These are phyloP conservation scores for Ischnura elegans DNA, from an alignment of 2,888 invertebrate genomes.

Conservation along the genomic window DNA sequence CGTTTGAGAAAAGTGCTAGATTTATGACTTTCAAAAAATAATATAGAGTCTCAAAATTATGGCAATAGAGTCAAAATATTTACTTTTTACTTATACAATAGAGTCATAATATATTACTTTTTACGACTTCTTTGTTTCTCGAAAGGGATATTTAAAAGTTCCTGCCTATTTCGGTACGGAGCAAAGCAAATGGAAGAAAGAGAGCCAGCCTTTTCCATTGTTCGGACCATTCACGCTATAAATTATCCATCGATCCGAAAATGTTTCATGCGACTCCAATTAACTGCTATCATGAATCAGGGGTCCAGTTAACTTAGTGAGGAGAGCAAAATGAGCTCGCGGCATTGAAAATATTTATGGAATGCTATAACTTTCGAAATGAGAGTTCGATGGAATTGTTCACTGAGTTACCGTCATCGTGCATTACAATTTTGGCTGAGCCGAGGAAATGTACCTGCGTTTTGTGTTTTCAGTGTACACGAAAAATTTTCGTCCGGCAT, in stretches of 20 bases:
- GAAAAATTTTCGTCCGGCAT: neutral
- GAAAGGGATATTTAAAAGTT: neutral
- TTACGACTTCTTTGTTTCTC: neutral
- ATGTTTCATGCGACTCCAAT: constrained; percentile 1
- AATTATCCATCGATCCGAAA: constrained; percentile 6
- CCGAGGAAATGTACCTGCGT: neutral
- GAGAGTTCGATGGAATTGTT: neutral
- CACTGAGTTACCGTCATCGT: neutral
- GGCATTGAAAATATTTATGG: neutral
- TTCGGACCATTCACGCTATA: neutral
- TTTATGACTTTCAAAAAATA: too few relatives aligned
- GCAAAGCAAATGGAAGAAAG: neutral
- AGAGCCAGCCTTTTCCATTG: neutral
- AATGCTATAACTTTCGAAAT: neutral
- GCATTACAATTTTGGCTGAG: neutral
- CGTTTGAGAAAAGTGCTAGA: too few relatives aligned
- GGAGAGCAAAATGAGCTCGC: neutral
- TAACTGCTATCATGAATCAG: neutral
- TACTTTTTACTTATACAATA: too few relatives aligned
- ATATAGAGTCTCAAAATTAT: too few relatives aligned
- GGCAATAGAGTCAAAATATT: too few relatives aligned
- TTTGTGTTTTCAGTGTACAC: neutral
- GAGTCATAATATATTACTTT: too few relatives aligned
- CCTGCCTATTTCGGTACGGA: too few relatives aligned
- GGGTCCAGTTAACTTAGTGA: neutral